These are phyloP conservation scores for Trigoniulus corallinus DNA, from an alignment of 1,140 invertebrate species.

Conservation along the genomic window DNA sequence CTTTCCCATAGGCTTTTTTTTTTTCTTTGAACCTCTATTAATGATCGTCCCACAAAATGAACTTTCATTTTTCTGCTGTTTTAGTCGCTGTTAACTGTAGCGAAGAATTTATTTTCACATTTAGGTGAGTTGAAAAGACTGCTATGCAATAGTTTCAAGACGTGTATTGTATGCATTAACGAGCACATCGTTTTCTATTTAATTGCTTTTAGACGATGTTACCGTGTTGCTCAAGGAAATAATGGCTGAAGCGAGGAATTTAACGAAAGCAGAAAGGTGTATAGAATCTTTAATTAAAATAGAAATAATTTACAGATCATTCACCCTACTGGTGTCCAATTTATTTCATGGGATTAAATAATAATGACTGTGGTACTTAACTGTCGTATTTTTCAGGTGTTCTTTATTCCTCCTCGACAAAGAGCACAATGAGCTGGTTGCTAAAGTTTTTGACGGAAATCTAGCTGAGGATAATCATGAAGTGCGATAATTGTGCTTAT, in stretches of 20 bases:
- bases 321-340: no score
- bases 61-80: no score
- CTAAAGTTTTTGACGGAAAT: slow-evolving; percentile 54
- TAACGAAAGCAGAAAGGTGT: slow-evolving; percentile 55
- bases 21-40: no score
- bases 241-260: slow-evolving; percentile 55
- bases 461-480: slow-evolving; percentile 18
- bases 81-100: slow-evolving; percentile 46
- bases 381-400: slow-evolving; percentile 40
- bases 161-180: background rate
- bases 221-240: slow-evolving; percentile 54
- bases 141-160: background rate
- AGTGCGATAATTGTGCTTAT: slow-evolving; percentile 7
- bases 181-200: slow-evolving; percentile 5
- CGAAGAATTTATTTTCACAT: slow-evolving; percentile 47
- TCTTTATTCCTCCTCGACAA: slow-evolving; percentile 60
- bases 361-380: no score
- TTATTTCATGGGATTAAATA: no score
- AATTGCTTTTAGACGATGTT: slow-evolving; percentile 38
- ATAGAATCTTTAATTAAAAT: background rate
- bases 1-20: no score
- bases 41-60: no score
- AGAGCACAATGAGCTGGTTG: slow-evolving; percentile 55
- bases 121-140: slow-evolving; percentile 35
- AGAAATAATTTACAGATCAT: no score